Evolutionary conservation across 2,888 invertebrate genomes (phyloP), one percentile per base, ranked within the genome.

Genomic region (Melanostoma mellinum): DNA sequence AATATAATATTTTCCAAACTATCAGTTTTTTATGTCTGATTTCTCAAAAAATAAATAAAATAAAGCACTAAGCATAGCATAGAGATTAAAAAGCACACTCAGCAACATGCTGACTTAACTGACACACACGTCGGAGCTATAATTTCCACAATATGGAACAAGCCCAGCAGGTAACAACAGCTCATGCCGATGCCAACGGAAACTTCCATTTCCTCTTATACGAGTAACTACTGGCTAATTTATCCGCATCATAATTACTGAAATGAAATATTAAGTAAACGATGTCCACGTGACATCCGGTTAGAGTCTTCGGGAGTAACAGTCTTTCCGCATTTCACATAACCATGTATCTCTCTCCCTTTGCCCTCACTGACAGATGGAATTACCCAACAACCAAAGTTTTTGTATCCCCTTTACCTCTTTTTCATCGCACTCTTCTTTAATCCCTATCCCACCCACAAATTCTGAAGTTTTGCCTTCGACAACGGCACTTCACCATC

Each of bases 261-360:
- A 79, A 79, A 79, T 79, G 84, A 84, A 79, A 84, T 84, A 84
- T 79, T 78, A 69, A 84, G 74, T 79, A 84, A 74, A 79, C 84
- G 74, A 75, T 74, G 79, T 75, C 74, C 79, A 79, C 84, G 84
- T 84, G 84, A 84, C 84, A 67, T 82, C 74, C 84, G 79, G 58
- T 38, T 30, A 50, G 9, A 79, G 53, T 61, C 65, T 79, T 75
- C 48, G 48, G 32, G 53, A 71, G 69, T 69, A 42, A 48, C 69
- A 63, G 32, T 30, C 3, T 63, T 35, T 50, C 48, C 53, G 10
- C 36, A 9, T 46, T 42, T 48, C n/a, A 50, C 55, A 61, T 42
- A 35, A 20, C 36, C 48, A 35, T 38, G 50, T 56, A 63, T 35
- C 38, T 61, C 38, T 32, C 40, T 20, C 42, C 52, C 65, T 56